Conservation (phyloP, 2,888 invertebrate genomes). For the Drosophila anomalata region DNA sequence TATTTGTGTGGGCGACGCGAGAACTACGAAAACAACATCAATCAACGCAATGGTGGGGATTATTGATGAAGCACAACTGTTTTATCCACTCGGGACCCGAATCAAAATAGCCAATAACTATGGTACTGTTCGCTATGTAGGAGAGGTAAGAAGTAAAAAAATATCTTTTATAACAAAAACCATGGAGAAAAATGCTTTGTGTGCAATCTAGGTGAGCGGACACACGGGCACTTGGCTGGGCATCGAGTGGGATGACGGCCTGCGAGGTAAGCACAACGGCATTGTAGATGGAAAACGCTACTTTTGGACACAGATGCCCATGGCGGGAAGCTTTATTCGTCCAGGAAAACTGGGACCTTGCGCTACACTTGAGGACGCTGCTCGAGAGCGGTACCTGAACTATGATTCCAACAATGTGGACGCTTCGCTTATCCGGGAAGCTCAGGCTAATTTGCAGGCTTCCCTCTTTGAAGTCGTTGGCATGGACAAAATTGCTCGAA, state of each 20-base stretch:
- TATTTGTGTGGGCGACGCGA: conserved; percentile 8
- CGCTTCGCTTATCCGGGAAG: conserved; percentile 86
- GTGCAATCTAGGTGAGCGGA: conserved; percentile 85
- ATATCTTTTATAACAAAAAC: background rate
- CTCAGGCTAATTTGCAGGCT: conserved; percentile 90
- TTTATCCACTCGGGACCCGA: conserved; percentile 82
- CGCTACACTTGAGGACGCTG: conserved; percentile 89
- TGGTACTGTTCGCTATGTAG: conserved; percentile 91
- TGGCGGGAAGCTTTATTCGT: conserved; percentile 94
- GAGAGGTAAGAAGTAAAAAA: conserved; percentile 84
- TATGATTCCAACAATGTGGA: conserved; percentile 85
- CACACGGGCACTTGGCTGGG: conserved; percentile 93
- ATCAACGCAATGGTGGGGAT: conserved; percentile 81
- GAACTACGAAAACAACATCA: conserved; percentile 35
- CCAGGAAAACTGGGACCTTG: conserved; percentile 91
- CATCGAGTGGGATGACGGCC: conserved; percentile 97
- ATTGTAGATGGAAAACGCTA: conserved; percentile 91
- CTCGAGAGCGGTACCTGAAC: conserved; percentile 87
- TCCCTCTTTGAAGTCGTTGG: conserved; percentile 95
- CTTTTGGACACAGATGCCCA: conserved; percentile 90
- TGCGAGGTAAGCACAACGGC: conserved; percentile 97
- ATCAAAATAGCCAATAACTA: conserved; percentile 81
- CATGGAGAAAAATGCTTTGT: background rate
- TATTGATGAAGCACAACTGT: conserved; percentile 82
- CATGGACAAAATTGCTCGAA: conserved; percentile 91